These are phyloP conservation scores for Pandemis heparana DNA, from an alignment of 2,888 invertebrate species.

Conservation along the genomic window DNA sequence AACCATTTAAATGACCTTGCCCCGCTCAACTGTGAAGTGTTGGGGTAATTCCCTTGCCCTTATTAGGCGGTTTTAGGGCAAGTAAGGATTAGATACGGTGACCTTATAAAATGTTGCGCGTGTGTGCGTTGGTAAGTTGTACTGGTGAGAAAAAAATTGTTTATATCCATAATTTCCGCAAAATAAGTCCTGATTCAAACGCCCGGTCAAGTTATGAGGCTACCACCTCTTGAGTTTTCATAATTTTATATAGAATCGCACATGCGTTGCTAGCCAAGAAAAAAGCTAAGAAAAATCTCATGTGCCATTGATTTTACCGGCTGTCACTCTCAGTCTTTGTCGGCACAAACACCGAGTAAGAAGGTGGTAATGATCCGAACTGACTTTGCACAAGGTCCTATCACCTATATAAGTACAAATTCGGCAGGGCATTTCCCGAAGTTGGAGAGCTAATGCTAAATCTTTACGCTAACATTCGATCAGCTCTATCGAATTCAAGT, in stretches of 20 bases:
- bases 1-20: constrained; percentile 1
- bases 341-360: too few relatives aligned
- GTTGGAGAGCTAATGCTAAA: constrained; percentile 19
- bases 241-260: too few relatives aligned
- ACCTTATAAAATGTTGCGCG: background rate
- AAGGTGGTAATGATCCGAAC: too few relatives aligned
- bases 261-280: too few relatives aligned
- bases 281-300: too few relatives aligned
- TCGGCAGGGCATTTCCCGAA: background rate
- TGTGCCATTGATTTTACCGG: too few relatives aligned
- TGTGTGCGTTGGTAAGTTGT: background rate
- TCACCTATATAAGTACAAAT: background rate
- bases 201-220: too few relatives aligned
- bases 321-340: too few relatives aligned
- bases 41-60: background rate
- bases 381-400: too few relatives aligned
- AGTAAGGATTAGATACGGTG: constrained; percentile 1
- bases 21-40: background rate
- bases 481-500: constrained; percentile 18
- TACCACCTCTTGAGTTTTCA: too few relatives aligned
- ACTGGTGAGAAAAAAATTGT: background rate
- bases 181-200: too few relatives aligned
- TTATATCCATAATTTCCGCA: too few relatives aligned
- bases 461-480: background rate
- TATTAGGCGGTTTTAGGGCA: background rate